Evolutionary conservation across 2,113 vertebrate genomes (phyloP).

Genomic region (Seriola quinqueradiata): DNA sequence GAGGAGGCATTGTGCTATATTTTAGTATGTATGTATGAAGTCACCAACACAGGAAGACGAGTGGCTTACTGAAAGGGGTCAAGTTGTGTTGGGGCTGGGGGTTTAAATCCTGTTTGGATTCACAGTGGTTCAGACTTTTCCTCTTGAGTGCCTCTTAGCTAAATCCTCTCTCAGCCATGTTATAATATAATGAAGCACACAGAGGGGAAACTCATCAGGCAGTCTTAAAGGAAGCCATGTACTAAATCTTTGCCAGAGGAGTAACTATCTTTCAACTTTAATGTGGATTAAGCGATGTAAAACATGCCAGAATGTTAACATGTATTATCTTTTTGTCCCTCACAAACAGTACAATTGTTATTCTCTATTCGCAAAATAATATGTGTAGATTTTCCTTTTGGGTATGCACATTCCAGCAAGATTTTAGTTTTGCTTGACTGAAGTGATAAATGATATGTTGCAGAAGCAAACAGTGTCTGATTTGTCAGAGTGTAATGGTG

Average conservation of each 20-base stretch:
- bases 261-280: conserved; percentile 10
- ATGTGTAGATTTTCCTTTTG: neutral
- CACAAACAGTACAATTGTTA: neutral
- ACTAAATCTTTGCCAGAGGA: conserved; percentile 29
- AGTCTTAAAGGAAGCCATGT: conserved; percentile 38
- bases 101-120: conserved; percentile 45
- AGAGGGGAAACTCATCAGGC: conserved; percentile 24
- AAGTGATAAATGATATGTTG: neutral
- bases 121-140: conserved; percentile 30
- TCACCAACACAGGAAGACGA: conserved; percentile 26
- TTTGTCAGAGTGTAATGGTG: neutral
- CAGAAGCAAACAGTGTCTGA: neutral
- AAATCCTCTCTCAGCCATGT: conserved; percentile 43
- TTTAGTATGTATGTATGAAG: conserved; percentile 6
- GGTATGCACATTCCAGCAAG: neutral
- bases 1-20: neutral
- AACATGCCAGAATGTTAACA: neutral
- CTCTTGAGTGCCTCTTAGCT: conserved; percentile 36
- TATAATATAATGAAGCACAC: conserved; percentile 40
- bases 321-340: neutral
- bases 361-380: neutral
- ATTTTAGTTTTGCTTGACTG: neutral
- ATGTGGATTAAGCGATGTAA: conserved; percentile 16
- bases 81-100: conserved; percentile 27
- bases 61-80: conserved; percentile 53